Conservation (phyloP, 2,113 vertebrate genomes). For the Thamnophis sirtalis region DNA sequence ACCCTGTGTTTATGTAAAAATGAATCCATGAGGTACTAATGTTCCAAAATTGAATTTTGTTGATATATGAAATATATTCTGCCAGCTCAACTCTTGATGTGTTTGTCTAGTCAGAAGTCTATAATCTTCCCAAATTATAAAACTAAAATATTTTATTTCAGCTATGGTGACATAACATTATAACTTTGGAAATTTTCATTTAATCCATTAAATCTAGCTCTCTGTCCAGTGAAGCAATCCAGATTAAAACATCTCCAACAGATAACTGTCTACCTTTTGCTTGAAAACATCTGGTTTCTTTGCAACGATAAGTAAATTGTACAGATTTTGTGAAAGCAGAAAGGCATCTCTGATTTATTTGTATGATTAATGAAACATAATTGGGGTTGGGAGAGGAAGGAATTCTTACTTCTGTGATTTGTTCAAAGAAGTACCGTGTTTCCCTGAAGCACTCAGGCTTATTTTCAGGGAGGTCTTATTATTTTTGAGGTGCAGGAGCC, state of each 20-base stretch:
- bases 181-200: neutral
- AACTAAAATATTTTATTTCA: neutral
- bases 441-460: too few species aligned
- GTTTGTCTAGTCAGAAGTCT: neutral
- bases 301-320: constrained; percentile 20
- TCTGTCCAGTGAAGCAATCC: neutral
- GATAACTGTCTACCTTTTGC: neutral
- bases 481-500: too few species aligned
- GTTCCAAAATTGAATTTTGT: neutral
- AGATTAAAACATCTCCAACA: neutral
- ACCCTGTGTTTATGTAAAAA: neutral
- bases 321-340: constrained; percentile 2
- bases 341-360: constrained; percentile 6
- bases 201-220: neutral
- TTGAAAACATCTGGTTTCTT: constrained; percentile 6
- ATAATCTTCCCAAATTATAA: neutral
- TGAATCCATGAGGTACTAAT: neutral
- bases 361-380: neutral
- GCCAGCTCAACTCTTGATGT: neutral
- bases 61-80: neutral
- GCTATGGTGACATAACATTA: neutral
- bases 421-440: neutral
- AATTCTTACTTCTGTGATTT: neutral
- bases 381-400: neutral
- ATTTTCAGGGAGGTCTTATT: too few species aligned